A percentile compares a stretch with the other conserved stretches of the same genome.
These are phyloP conservation scores for Trachemys scripta DNA, from an alignment of 2,113 vertebrate species.

Conservation along the genomic window DNA sequence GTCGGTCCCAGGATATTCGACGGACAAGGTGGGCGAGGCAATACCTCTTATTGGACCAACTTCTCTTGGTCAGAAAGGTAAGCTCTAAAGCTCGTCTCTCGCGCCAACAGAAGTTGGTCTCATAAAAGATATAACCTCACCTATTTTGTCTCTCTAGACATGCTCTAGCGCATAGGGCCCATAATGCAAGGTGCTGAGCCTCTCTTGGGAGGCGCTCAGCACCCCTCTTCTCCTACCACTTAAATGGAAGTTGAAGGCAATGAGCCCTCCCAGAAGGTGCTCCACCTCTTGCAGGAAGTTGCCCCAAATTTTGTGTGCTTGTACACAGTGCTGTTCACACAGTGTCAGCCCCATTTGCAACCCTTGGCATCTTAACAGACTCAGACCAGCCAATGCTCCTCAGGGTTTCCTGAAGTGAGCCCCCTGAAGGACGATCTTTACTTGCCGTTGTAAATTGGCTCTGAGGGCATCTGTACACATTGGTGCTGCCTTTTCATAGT, in stretches of 20 bases:
- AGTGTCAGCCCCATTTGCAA: not conserved
- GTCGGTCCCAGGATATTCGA: not conserved
- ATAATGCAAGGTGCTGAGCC: not conserved
- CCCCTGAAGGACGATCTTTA: not conserved
- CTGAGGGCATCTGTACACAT: too few species aligned
- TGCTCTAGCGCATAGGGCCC: too few species aligned
- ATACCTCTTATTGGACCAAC: not conserved
- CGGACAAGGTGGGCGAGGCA: not conserved
- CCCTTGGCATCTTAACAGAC: not conserved
- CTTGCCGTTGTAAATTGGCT: not conserved
- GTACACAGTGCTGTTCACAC: not conserved
- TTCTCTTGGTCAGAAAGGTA: not conserved
- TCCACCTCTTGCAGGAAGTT: not conserved
- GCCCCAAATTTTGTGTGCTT: not conserved
- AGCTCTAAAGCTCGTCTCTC: not conserved
- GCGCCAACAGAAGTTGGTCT: not conserved
- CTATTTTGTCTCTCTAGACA: too few species aligned
- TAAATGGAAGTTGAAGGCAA: not conserved
- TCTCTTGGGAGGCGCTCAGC: not conserved
- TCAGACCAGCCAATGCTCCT: not conserved
- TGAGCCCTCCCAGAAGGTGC: not conserved
- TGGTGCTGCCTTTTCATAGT: too few species aligned
- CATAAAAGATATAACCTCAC: not conserved
- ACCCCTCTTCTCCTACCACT: fast-evolving
- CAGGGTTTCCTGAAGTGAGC: not conserved